Evolutionary conservation across 2,113 vertebrate genomes (phyloP).

Genomic region (Athene noctua): DNA sequence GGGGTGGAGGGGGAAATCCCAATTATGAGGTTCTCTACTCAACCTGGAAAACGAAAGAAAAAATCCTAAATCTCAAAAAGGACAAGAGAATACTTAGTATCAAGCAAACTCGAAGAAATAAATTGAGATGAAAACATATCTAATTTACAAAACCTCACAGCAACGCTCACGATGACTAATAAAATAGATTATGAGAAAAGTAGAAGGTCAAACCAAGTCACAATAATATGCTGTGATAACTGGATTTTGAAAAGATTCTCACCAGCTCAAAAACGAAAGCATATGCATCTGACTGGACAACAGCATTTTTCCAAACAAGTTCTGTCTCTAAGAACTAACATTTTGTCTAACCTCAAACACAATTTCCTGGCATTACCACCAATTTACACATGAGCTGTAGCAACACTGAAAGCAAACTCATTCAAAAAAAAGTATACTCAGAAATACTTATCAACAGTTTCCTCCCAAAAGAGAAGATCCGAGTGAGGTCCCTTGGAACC

Average conservation of each 20-base stretch:
- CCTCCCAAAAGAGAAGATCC: background rate
- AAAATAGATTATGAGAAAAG: background rate
- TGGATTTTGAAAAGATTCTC: background rate
- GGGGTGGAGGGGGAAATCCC: background rate
- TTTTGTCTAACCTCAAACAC: background rate
- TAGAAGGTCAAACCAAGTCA: background rate
- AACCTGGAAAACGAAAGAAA: background rate
- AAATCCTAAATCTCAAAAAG: background rate
- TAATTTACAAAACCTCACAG: background rate
- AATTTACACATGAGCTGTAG: background rate
- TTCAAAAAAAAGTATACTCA: background rate
- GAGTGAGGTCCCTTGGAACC: background rate
- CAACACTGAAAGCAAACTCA: background rate
- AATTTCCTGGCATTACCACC: background rate
- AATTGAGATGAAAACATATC: background rate
- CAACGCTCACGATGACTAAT: rapidly evolving
- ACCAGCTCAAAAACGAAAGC: background rate
- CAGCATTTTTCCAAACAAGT: background rate
- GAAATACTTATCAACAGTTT: background rate
- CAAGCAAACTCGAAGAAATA: background rate
- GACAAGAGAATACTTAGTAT: background rate
- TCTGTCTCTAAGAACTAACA: background rate
- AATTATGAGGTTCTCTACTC: background rate
- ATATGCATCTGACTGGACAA: background rate
- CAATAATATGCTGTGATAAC: background rate